phyloP scores from a whole-genome alignment of 1,140 invertebrate genomes.

The Palaemon carinicauda region DNA sequence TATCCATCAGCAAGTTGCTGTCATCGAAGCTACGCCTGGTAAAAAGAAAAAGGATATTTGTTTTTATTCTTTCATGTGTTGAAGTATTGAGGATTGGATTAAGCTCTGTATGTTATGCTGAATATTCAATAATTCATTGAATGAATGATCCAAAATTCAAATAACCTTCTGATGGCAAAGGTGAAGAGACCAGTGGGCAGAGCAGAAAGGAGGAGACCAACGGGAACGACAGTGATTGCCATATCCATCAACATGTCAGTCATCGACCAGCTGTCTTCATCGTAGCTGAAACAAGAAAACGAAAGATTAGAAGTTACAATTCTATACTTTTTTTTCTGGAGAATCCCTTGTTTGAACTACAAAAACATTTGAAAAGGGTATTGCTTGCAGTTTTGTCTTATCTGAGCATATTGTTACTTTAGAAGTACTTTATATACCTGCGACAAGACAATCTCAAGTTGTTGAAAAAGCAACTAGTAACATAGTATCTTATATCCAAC shows the following conservation, averaged over 20 bases:
- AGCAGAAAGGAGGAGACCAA: conserved; percentile 49
- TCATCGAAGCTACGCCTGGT: conserved; percentile 36
- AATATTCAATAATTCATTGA: neutral
- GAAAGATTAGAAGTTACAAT: neutral
- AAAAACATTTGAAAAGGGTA: neutral
- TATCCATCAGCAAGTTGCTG: neutral
- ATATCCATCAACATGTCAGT: conserved; percentile 37
- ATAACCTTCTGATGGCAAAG: conserved; percentile 51
- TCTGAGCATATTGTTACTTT: no score
- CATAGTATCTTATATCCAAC: no score
- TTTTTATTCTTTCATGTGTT: no score
- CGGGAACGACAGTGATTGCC: conserved; percentile 27
- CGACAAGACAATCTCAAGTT: no score
- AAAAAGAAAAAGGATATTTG: neutral
- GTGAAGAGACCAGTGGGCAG: conserved; percentile 55
- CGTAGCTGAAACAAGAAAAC: conserved; percentile 19
- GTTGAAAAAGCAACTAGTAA: no score
- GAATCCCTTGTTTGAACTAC: neutral
- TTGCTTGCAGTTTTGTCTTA: neutral
- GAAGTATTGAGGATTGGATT: neutral
- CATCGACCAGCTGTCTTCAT: conserved; percentile 42
- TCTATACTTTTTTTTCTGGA: no score
- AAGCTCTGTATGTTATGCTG: neutral
- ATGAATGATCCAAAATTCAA: neutral
- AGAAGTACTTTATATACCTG: no score